Conservation (phyloP, 2,888 invertebrate species). For the Busseola fusca region DNA sequence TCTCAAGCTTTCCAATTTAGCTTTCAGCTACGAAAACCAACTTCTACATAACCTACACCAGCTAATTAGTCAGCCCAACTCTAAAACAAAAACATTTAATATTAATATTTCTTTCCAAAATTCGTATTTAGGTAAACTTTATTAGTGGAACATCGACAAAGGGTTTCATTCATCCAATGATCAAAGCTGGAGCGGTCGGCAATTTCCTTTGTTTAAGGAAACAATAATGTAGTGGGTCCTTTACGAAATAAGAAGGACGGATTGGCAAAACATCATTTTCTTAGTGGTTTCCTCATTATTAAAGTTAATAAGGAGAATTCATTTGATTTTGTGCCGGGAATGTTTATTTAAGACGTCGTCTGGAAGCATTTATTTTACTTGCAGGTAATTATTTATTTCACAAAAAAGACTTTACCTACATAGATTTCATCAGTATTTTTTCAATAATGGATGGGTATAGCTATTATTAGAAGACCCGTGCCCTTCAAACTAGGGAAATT, state of each 20-base stretch:
- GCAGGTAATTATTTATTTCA: too few species aligned
- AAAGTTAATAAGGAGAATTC: constrained; percentile 45
- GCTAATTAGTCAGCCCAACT: constrained; percentile 61
- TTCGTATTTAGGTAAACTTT: constrained; percentile 58
- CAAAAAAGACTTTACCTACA: too few species aligned
- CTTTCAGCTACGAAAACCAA: constrained; percentile 49
- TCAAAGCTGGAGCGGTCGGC: constrained; percentile 61
- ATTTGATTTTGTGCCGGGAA: constrained; percentile 33
- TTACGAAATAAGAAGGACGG: constrained; percentile 59
- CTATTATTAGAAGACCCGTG: too few species aligned
- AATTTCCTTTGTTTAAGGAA: constrained; percentile 65
- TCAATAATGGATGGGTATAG: too few species aligned
- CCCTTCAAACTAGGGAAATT: too few species aligned
- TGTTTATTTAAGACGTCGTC: constrained; percentile 24
- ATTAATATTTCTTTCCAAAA: constrained; percentile 47
- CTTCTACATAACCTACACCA: constrained; percentile 57
- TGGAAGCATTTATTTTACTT: constrained; percentile 24
- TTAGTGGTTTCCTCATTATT: constrained; percentile 53
- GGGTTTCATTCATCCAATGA: constrained; percentile 59
- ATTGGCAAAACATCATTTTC: constrained; percentile 63
- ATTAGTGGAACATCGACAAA: constrained; percentile 62
- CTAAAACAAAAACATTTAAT: constrained; percentile 48
- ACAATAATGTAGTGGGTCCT: constrained; percentile 54
- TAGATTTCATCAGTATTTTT: too few species aligned
- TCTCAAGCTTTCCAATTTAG: constrained; percentile 69